These are phyloP conservation scores for Erebia epiphron DNA, from an alignment of 2,888 invertebrate species.

Conservation along the genomic window DNA sequence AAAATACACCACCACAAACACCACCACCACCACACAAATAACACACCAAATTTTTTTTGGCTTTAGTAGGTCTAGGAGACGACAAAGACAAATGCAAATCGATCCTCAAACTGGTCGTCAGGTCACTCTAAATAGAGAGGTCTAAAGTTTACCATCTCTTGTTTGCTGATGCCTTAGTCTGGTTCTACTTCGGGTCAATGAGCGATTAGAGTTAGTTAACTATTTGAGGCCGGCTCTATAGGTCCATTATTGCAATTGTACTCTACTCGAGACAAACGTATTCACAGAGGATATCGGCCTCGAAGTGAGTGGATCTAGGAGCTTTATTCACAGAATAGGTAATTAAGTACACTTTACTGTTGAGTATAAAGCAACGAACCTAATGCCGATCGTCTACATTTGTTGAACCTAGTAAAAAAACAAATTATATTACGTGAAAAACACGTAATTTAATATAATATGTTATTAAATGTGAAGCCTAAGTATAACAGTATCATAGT, in stretches of 20 bases:
- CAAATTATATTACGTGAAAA: too few relatives aligned
- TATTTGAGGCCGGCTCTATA: constrained; percentile 58
- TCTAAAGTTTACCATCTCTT: neutral
- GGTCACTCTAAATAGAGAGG: constrained; percentile 1
- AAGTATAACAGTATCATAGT: neutral
- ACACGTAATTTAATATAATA: too few relatives aligned
- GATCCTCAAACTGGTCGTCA: neutral
- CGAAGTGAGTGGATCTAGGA: constrained; percentile 7
- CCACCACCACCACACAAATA: too few relatives aligned
- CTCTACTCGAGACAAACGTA: constrained; percentile 46
- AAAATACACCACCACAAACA: too few relatives aligned
- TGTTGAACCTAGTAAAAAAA: too few relatives aligned
- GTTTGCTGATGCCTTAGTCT: neutral
- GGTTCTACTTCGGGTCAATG: constrained; percentile 3
- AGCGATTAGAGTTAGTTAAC: constrained; percentile 42
- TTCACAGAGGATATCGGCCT: constrained; percentile 13
- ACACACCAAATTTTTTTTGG: too few relatives aligned
- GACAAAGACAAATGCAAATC: neutral
- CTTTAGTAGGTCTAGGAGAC: neutral
- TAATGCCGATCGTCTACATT: too few relatives aligned
- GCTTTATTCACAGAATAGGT: neutral
- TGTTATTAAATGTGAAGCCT: too few relatives aligned
- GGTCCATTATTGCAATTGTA: constrained; percentile 37
- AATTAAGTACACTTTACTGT: neutral
- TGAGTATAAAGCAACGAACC: neutral